These are phyloP conservation scores for Amblyornis subalaris DNA, from an alignment of 2,113 vertebrate genomes.

Conservation along the genomic window DNA sequence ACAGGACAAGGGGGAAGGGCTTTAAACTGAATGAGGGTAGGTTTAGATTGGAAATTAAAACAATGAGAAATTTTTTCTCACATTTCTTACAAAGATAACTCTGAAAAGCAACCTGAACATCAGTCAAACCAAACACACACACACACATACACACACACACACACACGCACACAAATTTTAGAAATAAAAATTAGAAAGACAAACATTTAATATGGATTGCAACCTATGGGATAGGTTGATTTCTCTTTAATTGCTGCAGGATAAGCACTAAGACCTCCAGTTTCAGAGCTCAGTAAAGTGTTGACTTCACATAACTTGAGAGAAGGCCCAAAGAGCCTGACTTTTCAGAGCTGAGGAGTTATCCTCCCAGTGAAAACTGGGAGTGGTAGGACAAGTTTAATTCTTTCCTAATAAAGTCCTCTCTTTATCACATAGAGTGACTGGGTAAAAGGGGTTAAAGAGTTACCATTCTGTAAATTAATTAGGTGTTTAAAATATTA, in stretches of 20 bases:
- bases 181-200: background rate
- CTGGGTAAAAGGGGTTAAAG: background rate
- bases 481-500: background rate
- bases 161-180: background rate
- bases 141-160: no score
- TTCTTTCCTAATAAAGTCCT: background rate
- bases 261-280: background rate
- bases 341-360: background rate
- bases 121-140: background rate
- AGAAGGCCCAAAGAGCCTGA: background rate
- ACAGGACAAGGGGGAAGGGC: background rate
- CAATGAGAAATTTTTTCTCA: background rate
- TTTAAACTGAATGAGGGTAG: background rate
- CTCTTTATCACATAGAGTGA: background rate
- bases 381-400: background rate
- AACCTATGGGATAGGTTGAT: background rate
- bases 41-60: background rate
- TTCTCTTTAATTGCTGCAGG: background rate
- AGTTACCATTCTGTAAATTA: background rate
- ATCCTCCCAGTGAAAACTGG: background rate
- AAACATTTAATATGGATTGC: background rate
- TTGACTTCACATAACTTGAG: background rate
- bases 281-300: background rate
- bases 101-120: background rate
- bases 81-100: background rate